Conservation (phyloP, 2,888 invertebrate species). For the Xestia c-nigrum region DNA sequence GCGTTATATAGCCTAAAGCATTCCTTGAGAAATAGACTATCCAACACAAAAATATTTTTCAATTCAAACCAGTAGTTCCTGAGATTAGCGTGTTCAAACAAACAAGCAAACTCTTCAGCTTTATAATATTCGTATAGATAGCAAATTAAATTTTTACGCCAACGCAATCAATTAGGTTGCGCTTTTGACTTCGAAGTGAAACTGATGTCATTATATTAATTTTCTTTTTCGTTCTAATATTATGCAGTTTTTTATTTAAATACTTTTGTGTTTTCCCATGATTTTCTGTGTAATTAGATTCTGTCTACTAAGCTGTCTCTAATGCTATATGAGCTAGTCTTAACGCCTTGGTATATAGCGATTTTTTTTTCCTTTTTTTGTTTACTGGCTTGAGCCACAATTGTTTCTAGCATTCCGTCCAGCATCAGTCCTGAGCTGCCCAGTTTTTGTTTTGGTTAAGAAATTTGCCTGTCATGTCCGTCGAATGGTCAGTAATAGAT, state of each 20-base stretch:
- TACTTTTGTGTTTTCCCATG: neutral
- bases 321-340: neutral
- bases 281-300: neutral
- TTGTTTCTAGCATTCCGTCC: neutral
- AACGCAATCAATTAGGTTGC: constrained; percentile 25
- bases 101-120: no score
- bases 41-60: no score
- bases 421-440: neutral
- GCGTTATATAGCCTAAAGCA: no score
- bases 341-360: neutral
- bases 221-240: neutral
- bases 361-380: neutral
- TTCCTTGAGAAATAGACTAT: no score
- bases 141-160: constrained; percentile 38
- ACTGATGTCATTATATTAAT: neutral
- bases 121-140: neutral
- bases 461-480: neutral
- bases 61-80: no score
- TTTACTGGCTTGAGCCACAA: neutral
- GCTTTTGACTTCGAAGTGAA: constrained; percentile 1
- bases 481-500: neutral
- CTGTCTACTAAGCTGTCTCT: neutral
- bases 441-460: neutral
- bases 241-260: neutral
- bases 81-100: no score